Conservation (phyloP, 2,888 invertebrate species). For the Embidobia sp. region DNA sequence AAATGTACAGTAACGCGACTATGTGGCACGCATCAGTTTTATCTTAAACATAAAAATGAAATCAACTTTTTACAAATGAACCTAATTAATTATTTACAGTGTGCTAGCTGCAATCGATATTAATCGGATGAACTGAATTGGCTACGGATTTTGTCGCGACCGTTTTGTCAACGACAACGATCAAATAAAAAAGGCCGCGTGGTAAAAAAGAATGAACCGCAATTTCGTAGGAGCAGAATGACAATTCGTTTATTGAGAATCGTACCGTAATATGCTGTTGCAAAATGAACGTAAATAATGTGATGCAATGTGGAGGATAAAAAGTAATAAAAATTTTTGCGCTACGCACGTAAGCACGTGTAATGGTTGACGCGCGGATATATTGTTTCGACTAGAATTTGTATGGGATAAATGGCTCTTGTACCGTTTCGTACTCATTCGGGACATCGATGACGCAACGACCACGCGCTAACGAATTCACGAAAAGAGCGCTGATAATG, state of each 20-base stretch:
- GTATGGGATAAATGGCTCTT: slow-evolving; percentile 78
- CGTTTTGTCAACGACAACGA: background rate
- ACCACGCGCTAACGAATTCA: slow-evolving; percentile 50
- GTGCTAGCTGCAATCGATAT: slow-evolving; percentile 52
- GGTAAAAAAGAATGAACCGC: slow-evolving; percentile 1
- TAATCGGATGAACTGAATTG: no score
- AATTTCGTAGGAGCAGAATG: background rate
- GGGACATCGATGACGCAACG: slow-evolving; percentile 64
- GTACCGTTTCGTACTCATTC: slow-evolving; percentile 73
- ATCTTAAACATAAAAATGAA: slow-evolving; percentile 32
- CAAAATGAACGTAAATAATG: slow-evolving; percentile 46
- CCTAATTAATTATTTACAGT: slow-evolving; percentile 46
- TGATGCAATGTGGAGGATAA: slow-evolving; percentile 56
- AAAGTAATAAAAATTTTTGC: slow-evolving; percentile 68
- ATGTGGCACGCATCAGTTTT: slow-evolving; percentile 33
- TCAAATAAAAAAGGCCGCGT: background rate
- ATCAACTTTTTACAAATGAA: slow-evolving; percentile 40
- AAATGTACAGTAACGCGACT: slow-evolving; percentile 23
- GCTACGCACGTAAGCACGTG: slow-evolving; percentile 64
- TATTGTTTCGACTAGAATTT: slow-evolving; percentile 80
- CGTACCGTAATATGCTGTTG: slow-evolving; percentile 39
- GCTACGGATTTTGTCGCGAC: slow-evolving; percentile 9
- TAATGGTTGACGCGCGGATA: slow-evolving; percentile 72
- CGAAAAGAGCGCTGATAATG: slow-evolving; percentile 57
- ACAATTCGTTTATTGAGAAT: slow-evolving; percentile 20